Evolutionary conservation across 2,113 vertebrate species (phyloP).

Genomic region (Myotis brandtii): DNA sequence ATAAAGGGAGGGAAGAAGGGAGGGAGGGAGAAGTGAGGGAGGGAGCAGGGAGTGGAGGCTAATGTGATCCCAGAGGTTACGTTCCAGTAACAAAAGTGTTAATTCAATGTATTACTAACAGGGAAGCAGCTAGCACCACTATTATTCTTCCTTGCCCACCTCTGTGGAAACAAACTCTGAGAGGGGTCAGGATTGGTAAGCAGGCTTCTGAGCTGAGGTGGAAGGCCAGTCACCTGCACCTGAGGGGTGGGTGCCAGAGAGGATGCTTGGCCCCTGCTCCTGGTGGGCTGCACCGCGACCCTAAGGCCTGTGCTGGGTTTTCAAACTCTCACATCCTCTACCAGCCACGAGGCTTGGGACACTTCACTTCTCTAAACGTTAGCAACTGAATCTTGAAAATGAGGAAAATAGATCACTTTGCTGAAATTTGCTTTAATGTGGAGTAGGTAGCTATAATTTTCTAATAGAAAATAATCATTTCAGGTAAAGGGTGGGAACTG

Average conservation of each 20-base stretch:
- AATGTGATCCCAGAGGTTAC: fast-evolving
- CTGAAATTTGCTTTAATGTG: background rate
- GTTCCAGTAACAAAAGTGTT: background rate
- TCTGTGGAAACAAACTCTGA: too few relatives aligned
- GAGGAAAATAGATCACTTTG: background rate
- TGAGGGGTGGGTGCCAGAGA: background rate
- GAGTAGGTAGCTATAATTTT: background rate
- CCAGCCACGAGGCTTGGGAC: background rate
- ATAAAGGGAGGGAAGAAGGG: background rate
- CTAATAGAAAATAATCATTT: background rate
- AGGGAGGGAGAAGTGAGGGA: too few relatives aligned
- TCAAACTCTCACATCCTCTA: fast-evolving
- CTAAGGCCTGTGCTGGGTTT: background rate
- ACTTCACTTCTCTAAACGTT: background rate
- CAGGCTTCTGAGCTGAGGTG: background rate
- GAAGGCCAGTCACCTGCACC: background rate
- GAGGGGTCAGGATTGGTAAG: background rate
- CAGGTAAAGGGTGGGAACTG: background rate
- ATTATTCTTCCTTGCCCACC: background rate
- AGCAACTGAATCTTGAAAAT: background rate
- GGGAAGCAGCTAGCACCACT: fast-evolving
- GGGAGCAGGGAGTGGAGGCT: background rate
- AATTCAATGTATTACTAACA: fast-evolving
- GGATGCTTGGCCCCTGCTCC: background rate
- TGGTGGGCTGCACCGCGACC: too few relatives aligned